Evolutionary conservation across 2,888 invertebrate genomes (phyloP), one percentile per base, ranked within the genome.

Genomic region (Drosophila recens): DNA sequence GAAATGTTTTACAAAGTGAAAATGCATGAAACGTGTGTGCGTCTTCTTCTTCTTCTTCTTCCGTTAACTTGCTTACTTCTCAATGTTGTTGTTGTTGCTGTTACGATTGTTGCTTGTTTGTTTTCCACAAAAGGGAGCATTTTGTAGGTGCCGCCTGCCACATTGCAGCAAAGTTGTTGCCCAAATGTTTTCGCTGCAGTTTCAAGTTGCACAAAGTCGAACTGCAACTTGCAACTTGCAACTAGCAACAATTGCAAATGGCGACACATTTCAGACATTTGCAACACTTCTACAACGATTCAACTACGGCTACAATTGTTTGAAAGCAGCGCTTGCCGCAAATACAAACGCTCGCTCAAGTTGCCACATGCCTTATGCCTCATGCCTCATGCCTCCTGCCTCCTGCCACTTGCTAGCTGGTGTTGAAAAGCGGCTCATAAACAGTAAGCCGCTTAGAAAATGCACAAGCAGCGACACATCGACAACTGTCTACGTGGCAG

Each of bases 1-100:
- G 76, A 88, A 87, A 85, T 89, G 89, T 85, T 89, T 88, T 85
- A 89, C 84, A 89, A 85, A 85, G 84, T 85, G 84, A 88, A 85
- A 85, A 85, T 79, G 89, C 87, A 81, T 79, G 84, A 81, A 81
- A 85, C 84, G 84, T 85, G 84, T 79, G 66, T 69, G 56, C 56
- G 59, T 45, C 45, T 20, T 23, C 10, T 9, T 30, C 30, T 48
- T 45, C 45, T 20, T 23, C 10, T 9, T 30, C 30, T 48, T 30
- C 15, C 15, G 27, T 48, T 48, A 48, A 48, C 30, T 48, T 48
- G 48, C 30, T 48, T 48, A 48, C 33, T 36, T 36, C 17, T 17
- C 3, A 17, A 15, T 30, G 38, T 8, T 40, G n/a, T 38, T 38
- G 36, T 36, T 36, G 6, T 17, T 69, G 49, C 54, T 70, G 56